phyloP scores from a whole-genome alignment of 2,888 invertebrate genomes.

The Orthosia gracilis region DNA sequence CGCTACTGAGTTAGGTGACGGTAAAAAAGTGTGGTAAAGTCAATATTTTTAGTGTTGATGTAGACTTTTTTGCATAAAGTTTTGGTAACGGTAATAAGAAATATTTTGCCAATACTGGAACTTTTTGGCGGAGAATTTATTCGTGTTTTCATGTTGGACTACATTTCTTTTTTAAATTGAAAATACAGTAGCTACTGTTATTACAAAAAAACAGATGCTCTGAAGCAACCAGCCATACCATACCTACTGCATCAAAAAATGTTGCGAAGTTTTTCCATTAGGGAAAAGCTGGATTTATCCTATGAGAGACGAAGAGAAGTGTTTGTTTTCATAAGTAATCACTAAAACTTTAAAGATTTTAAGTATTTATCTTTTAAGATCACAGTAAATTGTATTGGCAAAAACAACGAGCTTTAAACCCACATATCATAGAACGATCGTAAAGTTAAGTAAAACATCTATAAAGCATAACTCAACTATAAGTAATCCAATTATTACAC shows the following conservation, averaged over 20 bases:
- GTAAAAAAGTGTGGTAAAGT: slow-evolving; percentile 40
- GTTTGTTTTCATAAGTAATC: background rate
- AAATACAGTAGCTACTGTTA: background rate
- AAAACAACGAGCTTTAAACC: background rate
- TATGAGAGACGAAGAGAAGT: background rate
- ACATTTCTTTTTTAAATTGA: background rate
- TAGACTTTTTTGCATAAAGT: slow-evolving; percentile 25
- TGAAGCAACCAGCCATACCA: background rate
- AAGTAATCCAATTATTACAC: background rate
- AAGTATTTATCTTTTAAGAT: no score
- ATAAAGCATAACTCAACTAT: background rate
- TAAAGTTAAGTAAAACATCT: background rate
- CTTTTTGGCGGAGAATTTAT: background rate
- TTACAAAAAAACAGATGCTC: background rate
- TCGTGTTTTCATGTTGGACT: background rate
- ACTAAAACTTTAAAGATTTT: no score
- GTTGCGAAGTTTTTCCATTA: background rate
- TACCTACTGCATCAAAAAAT: background rate
- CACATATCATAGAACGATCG: background rate
- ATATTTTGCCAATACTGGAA: slow-evolving; percentile 6
- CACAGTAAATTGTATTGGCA: no score
- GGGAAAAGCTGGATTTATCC: background rate
- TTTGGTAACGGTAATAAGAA: slow-evolving; percentile 20
- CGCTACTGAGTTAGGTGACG: slow-evolving; percentile 36
- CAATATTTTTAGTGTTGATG: slow-evolving; percentile 18